Conservation (phyloP, 2,888 invertebrate species). For the Dasysyrphus albostriatus region DNA sequence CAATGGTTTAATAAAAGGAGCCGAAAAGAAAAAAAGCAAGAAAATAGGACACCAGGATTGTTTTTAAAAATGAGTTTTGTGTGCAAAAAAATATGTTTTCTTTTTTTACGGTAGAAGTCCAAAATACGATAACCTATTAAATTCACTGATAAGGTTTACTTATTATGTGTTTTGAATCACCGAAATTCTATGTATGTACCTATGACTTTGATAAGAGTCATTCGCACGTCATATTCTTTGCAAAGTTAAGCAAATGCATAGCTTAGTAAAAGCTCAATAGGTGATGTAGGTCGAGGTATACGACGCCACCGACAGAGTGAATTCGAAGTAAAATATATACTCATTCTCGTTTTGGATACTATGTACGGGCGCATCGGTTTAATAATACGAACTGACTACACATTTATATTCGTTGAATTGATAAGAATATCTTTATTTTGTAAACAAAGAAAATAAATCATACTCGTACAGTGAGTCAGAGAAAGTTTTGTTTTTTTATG, state of each 20-base stretch:
- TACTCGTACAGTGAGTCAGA: conserved; percentile 36
- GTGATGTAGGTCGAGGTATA: neutral
- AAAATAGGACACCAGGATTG: neutral
- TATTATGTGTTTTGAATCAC: conserved; percentile 1
- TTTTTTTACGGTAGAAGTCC: too few relatives aligned
- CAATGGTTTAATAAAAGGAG: conserved; percentile 13
- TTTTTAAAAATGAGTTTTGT: conserved; percentile 14
- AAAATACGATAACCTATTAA: too few relatives aligned
- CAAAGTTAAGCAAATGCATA: neutral
- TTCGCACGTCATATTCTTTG: neutral
- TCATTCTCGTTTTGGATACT: neutral
- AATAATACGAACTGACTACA: neutral
- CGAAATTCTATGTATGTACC: neutral
- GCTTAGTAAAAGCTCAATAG: neutral
- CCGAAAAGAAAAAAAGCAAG: neutral
- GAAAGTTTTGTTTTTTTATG: neutral
- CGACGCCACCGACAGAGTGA: neutral
- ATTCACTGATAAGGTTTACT: conserved; percentile 32
- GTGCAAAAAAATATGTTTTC: conserved; percentile 18
- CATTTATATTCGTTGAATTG: conserved; percentile 14
- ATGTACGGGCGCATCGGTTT: neutral
- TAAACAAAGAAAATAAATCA: conserved; percentile 4
- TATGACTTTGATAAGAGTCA: neutral
- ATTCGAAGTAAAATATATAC: neutral
- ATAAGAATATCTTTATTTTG: conserved; percentile 15